Percentiles rank a stretch among this genome's conserved stretches.
These are phyloP conservation scores for Phylloscopus trochilus DNA, from an alignment of 2,113 vertebrate genomes.

Conservation along the genomic window DNA sequence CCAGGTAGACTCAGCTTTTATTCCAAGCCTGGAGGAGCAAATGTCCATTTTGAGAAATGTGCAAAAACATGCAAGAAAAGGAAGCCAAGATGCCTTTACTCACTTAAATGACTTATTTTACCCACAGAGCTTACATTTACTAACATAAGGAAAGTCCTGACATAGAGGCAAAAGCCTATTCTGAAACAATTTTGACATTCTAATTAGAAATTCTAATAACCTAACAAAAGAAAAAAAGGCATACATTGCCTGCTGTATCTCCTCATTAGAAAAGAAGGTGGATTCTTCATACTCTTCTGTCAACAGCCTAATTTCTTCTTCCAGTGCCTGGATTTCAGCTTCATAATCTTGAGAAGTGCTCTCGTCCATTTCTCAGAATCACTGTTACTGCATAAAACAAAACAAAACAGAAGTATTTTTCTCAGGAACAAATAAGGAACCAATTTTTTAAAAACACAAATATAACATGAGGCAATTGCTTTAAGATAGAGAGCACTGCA, in stretches of 20 bases:
- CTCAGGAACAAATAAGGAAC: neutral
- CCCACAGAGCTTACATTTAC: fast-evolving
- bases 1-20: neutral
- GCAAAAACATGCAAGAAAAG: neutral
- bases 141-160: neutral
- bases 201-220: neutral
- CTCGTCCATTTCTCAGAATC: conserved; percentile 20
- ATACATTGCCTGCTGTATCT: conserved; percentile 65
- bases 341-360: conserved; percentile 40
- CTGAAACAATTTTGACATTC: neutral
- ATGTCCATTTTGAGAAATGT: fast-evolving
- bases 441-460: neutral
- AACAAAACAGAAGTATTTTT: neutral
- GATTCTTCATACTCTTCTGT: conserved; percentile 59
- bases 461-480: neutral
- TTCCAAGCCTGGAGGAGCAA: neutral
- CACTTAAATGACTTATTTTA: neutral
- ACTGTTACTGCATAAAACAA: neutral
- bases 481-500: neutral
- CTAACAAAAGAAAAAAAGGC: neutral
- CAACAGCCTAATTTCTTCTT: conserved; percentile 73
- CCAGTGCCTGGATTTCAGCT: conserved; percentile 72
- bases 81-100: neutral
- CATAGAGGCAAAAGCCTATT: neutral
- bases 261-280: conserved; percentile 31